Evolutionary conservation across 2,797 vertebrate genomes (phyloP).

Genomic region (Petrocephalus schoutedeni): DNA sequence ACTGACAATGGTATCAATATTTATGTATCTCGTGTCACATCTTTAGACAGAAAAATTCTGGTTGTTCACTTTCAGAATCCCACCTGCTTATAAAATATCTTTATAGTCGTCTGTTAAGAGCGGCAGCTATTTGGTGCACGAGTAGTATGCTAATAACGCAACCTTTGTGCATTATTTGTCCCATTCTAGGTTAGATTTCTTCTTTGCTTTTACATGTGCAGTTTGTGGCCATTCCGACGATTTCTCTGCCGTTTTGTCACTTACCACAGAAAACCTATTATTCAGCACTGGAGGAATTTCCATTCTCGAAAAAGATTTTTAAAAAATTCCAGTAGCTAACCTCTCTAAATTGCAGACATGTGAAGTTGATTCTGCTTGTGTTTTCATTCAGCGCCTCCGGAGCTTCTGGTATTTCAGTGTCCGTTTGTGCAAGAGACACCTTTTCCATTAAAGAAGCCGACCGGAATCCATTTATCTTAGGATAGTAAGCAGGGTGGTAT

Average conservation of each 20-base stretch:
- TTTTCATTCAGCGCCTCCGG: neutral
- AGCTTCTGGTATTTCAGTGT: neutral
- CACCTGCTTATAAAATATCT: neutral
- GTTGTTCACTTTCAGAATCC: neutral
- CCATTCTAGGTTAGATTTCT: neutral
- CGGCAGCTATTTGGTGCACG: neutral
- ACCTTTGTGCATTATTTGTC: neutral
- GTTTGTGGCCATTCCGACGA: neutral
- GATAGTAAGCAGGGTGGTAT: slow-evolving; percentile 20
- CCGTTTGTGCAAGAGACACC: slow-evolving; percentile 18
- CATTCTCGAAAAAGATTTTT: neutral
- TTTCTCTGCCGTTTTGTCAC: neutral
- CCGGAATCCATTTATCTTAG: slow-evolving; percentile 23
- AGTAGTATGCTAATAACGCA: neutral
- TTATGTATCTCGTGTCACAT: neutral
- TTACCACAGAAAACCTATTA: neutral
- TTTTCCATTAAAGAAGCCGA: slow-evolving; percentile 23
- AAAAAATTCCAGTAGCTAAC: neutral
- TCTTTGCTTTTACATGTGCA: neutral
- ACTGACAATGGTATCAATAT: neutral
- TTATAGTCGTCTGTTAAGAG: neutral
- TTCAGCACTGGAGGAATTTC: slow-evolving; percentile 7
- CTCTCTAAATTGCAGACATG: neutral
- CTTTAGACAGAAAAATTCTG: neutral
- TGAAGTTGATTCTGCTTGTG: neutral